phyloP scores from a whole-genome alignment of 2,797 vertebrate species.

The Ptychobarbus kaznakovi region DNA sequence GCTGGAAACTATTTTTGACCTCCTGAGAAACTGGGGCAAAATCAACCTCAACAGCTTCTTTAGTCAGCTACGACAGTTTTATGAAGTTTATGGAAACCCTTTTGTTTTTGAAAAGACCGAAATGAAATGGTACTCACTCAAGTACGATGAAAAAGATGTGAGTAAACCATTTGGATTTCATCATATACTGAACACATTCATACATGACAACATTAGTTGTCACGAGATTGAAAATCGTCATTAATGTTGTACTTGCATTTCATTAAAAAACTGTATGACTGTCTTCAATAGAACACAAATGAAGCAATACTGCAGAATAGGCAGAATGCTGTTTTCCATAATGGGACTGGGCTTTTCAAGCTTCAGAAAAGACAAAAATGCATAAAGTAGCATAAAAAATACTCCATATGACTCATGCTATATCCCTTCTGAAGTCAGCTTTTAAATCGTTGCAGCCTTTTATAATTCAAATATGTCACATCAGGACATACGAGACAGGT shows the following conservation, averaged over 20 bases:
- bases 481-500: no score
- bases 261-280: neutral
- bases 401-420: no score
- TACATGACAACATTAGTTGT: neutral
- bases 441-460: no score
- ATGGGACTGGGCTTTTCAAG: neutral
- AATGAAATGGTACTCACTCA: slow-evolving; percentile 65
- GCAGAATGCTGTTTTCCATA: neutral
- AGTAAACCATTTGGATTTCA: slow-evolving; percentile 28
- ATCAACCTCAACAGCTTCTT: slow-evolving; percentile 80
- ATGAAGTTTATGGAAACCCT: slow-evolving; percentile 62
- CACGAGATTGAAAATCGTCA: neutral
- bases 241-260: neutral
- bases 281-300: neutral
- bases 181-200: neutral
- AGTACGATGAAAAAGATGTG: slow-evolving; percentile 75
- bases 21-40: slow-evolving; percentile 78
- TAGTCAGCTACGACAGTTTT: slow-evolving; percentile 83
- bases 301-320: neutral
- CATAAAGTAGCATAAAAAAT: no score
- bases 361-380: no score
- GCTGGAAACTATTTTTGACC: slow-evolving; percentile 84
- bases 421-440: no score
- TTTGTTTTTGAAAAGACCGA: slow-evolving; percentile 61
- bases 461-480: no score